phyloP scores from a whole-genome alignment of 2,113 vertebrate species.

The Trochalopteron elliotii region DNA sequence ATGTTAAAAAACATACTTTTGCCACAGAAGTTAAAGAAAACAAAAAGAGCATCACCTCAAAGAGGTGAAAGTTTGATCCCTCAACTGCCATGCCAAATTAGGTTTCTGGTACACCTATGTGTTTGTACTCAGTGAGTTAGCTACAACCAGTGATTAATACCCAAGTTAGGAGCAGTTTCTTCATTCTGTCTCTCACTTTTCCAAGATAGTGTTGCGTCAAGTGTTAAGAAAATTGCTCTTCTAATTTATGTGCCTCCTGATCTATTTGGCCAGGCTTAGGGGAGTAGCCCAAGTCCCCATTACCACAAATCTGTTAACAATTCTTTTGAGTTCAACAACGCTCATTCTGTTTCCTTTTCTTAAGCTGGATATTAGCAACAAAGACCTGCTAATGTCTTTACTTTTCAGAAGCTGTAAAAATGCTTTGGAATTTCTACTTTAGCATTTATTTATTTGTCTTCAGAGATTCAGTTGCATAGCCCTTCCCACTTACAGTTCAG shows the following conservation, averaged over 20 bases:
- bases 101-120: neutral
- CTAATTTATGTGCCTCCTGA: neutral
- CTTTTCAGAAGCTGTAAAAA: constrained; percentile 14
- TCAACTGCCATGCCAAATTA: neutral
- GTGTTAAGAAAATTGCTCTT: neutral
- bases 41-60: neutral
- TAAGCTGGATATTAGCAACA: neutral
- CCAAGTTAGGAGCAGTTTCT: neutral
- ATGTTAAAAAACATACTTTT: neutral
- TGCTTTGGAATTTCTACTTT: neutral
- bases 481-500: neutral
- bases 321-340: neutral
- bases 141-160: neutral
- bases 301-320: neutral
- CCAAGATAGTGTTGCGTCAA: fast-evolving
- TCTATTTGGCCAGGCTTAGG: neutral
- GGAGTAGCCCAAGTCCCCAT: neutral
- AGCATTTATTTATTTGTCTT: constrained; percentile 33
- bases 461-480: neutral
- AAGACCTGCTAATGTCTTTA: constrained; percentile 15
- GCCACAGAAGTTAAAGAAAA: neutral
- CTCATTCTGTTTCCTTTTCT: neutral
- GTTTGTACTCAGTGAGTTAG: neutral
- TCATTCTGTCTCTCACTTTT: neutral
- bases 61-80: neutral